Evolutionary conservation across 2,888 invertebrate species (phyloP), one percentile per base, ranked within the genome.

Genomic region (Steinernema scapterisci): DNA sequence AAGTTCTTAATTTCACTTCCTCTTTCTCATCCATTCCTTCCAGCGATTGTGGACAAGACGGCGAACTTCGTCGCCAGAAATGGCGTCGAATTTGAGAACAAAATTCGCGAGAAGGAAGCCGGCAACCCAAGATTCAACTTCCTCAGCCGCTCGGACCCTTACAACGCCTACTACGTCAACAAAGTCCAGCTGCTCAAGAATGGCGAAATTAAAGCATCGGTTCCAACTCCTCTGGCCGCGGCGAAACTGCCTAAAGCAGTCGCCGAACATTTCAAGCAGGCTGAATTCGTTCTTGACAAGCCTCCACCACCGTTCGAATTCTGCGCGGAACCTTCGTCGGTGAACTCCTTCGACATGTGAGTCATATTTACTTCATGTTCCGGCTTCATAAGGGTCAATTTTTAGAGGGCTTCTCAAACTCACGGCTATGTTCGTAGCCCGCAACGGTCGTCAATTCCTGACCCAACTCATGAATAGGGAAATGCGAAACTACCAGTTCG

Each of bases 41-140:
- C 89, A 97, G 97, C 99, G 90, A 99, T 99, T 90, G 97, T 99
- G 86, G 99, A 99, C 89, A 99, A 99, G 90, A 99, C 99, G 85
- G 99, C 99, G 1, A 95, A 94, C 89, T 99, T 99, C 87, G 99
- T 99, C 3, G 99, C 99, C n/a, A 92, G 97, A 87, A 99, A 99
- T 91, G 99, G 91, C 78, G 95, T 97, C 0, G 99, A 99, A 88
- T 99, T 99, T 89, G 99, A 99, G 88, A 94, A 95, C 2, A 92
- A 97, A 79, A 99, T 99, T 88, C 91, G 95, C 72, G 96, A 97
- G 88, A 99, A 97, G 90, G 99, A 99, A 89, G 91, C 95, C 77
- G 95, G 95, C 70, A 99, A 99, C 89, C 94, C 97, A 0, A 97
- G 97, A 89, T 99, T 99, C 88, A 97, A 97, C 89, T 99, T 99